These are phyloP conservation scores for Drosophila arawakana DNA, from an alignment of 1,140 invertebrate species.

Conservation along the genomic window DNA sequence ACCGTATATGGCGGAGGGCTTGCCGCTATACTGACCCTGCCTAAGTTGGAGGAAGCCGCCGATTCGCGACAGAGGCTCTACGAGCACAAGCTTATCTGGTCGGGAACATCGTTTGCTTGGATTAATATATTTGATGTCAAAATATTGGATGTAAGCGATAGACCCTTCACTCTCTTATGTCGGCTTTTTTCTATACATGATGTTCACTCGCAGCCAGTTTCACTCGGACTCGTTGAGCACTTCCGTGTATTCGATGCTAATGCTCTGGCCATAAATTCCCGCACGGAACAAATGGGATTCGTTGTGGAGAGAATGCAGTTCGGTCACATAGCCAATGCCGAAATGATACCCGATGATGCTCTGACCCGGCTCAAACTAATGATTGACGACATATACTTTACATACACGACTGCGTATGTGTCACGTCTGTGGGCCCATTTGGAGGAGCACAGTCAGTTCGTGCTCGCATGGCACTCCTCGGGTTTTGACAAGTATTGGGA, in stretches of 20 bases:
- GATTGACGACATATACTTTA: constrained; percentile 74
- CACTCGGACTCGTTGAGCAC: constrained; percentile 50
- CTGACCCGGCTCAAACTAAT: constrained; percentile 70
- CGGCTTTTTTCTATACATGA: background rate
- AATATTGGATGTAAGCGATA: constrained; percentile 53
- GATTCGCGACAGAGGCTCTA: constrained; percentile 70
- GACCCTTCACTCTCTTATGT: too few species aligned
- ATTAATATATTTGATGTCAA: constrained; percentile 43
- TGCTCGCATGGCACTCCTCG: constrained; percentile 68
- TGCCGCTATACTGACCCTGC: constrained; percentile 70
- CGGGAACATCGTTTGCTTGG: constrained; percentile 66
- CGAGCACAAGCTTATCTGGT: constrained; percentile 67
- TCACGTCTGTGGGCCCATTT: constrained; percentile 68
- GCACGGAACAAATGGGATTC: constrained; percentile 73
- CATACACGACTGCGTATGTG: constrained; percentile 59
- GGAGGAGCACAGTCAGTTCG: constrained; percentile 60
- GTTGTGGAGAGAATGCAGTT: constrained; percentile 71
- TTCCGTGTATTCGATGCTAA: constrained; percentile 48
- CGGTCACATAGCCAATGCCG: constrained; percentile 69
- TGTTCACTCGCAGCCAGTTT: constrained; percentile 47
- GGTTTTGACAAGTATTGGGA: constrained; percentile 78
- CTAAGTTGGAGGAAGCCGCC: constrained; percentile 72
- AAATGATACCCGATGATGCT: constrained; percentile 62
- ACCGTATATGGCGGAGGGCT: constrained; percentile 76
- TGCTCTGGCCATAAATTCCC: constrained; percentile 47